phyloP scores from a whole-genome alignment of 2,113 vertebrate genomes.

The Elachura formosa region DNA sequence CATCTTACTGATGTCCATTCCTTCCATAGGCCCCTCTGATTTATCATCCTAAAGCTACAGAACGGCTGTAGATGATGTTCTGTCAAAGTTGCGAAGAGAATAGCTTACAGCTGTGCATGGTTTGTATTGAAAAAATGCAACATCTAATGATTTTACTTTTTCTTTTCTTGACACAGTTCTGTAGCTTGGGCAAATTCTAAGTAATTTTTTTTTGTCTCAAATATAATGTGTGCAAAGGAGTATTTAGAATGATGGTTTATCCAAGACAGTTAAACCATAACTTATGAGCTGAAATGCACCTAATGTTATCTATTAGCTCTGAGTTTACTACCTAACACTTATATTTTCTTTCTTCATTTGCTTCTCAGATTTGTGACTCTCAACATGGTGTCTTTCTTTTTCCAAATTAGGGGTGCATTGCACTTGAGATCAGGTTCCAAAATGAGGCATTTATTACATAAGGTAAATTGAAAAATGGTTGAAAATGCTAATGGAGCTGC shows the following conservation, averaged over 20 bases:
- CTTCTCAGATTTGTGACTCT: background rate
- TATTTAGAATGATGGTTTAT: background rate
- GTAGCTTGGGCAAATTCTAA: background rate
- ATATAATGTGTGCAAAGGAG: background rate
- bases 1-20: background rate
- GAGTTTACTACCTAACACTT: background rate
- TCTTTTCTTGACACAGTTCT: background rate
- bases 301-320: background rate
- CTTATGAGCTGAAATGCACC: background rate
- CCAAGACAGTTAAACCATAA: background rate
- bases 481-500: background rate
- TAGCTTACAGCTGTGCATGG: constrained; percentile 33
- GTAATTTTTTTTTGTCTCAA: background rate
- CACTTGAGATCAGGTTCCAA: background rate
- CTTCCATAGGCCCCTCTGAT: constrained; percentile 15
- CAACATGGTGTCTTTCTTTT: background rate
- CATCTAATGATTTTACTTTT: background rate
- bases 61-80: constrained; percentile 24
- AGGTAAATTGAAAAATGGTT: background rate
- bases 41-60: constrained; percentile 23
- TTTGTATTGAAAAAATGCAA: background rate
- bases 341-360: background rate
- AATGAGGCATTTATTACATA: background rate
- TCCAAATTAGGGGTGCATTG: background rate
- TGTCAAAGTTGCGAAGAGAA: constrained; percentile 16